Evolutionary conservation across 37 sponge, comb jelly and placozoan species (phyloP), one percentile per base, ranked within the genome.

Genomic region (Mnemiopsis leidyi): DNA sequence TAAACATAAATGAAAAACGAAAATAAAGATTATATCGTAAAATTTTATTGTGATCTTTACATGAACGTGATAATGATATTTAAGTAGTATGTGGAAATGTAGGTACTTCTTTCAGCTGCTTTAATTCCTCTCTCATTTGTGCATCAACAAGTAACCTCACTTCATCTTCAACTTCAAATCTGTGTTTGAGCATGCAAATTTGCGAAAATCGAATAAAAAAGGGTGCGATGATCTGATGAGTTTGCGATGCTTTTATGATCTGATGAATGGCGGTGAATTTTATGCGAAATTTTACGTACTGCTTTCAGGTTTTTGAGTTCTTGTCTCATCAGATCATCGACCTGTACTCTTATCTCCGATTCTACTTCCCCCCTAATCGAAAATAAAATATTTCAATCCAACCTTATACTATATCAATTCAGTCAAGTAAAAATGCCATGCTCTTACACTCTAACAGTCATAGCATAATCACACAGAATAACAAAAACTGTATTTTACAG

Each of bases 231-330:
- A 35, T 79, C 1, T 30, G 29, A 34, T 30, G 36, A 35, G 3
- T 32, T 32, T 30, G 29, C 73, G 29, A 26, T 21, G 29, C 2
- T 5, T 69, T 69, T 21, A 18, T 69, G 29, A 18, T 23, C 21
- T 69, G 68, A 18, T 61, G 73, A 69, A 25, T 5, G 9, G 29
- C 21, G 73, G 73, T 48, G 61, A 13, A 13, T 48, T 48, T 48
- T 48, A 13, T 5, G 61, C 61, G n/a, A 25, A 3, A 20, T 16
- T 77, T 31, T 24, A 92, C 94, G 48, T 83, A 97, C 98, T 76
- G 97, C 83, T 95, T 99, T 99, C 29, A 99, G 93, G 39, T 99
- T 99, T 94, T 97, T 97, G 77, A 99, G 95, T 73, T 99, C 99
- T 92, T 99, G 97, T 94, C 97, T 94, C 99, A 99, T 99, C 79